Percentiles rank a stretch among this genome's conserved stretches.
phyloP scores from a whole-genome alignment of 2,113 vertebrate species.

The Mesembrinibis cayennensis region DNA sequence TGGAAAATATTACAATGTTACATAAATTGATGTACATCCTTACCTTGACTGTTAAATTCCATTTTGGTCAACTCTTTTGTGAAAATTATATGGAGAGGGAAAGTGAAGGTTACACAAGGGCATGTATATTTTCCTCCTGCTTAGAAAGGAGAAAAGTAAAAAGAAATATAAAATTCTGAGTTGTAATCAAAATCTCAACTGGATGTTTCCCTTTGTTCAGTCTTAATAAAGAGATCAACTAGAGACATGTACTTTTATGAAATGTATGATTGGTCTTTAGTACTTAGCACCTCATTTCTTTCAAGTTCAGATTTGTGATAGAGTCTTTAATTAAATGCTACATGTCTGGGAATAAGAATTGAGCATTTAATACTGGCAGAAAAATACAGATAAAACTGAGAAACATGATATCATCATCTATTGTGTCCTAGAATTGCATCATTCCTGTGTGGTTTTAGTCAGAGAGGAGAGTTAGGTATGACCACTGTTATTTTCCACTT shows the following conservation, averaged over 20 bases:
- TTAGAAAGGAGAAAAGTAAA: not conserved
- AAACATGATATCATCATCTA: not conserved
- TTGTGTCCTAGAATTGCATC: not conserved
- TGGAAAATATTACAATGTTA: constrained; percentile 25
- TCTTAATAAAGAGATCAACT: not conserved
- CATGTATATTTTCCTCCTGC: not conserved
- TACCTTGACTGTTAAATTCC: constrained; percentile 23
- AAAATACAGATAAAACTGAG: not conserved
- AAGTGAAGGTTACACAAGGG: constrained; percentile 6
- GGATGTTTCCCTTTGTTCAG: not conserved
- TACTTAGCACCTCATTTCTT: not conserved
- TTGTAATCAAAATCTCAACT: not conserved
- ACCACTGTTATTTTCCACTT: not conserved
- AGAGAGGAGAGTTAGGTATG: not conserved
- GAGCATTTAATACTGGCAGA: not conserved
- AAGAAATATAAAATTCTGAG: not conserved
- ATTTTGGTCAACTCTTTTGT: not conserved
- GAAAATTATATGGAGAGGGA: not conserved
- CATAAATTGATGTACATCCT: constrained; percentile 14
- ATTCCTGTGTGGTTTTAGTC: not conserved
- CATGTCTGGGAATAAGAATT: not conserved
- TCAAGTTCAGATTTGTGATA: not conserved
- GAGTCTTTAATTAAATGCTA: not conserved
- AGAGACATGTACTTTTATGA: not conserved
- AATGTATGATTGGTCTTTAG: not conserved